Evolutionary conservation across 2,888 invertebrate species (phyloP).

Genomic region (Heliconius ethilla): DNA sequence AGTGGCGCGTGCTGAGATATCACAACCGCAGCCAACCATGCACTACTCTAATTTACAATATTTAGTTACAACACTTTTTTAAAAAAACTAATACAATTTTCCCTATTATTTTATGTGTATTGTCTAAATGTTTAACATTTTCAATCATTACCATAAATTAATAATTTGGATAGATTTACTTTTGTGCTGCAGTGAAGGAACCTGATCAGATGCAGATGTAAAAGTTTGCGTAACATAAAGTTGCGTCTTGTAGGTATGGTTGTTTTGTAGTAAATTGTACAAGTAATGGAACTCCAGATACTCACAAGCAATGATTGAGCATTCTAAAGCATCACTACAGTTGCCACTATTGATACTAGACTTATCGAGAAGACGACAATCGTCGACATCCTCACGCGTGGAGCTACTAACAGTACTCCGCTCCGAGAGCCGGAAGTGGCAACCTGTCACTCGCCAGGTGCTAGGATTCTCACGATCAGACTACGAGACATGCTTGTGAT

Average conservation of each 20-base stretch:
- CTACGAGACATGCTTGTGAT: slow-evolving; percentile 11
- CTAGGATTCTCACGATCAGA: slow-evolving; percentile 38
- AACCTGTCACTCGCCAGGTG: slow-evolving; percentile 32
- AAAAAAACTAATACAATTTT: neutral
- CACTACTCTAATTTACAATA: neutral
- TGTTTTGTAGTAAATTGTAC: no score
- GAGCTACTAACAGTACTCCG: slow-evolving; percentile 25
- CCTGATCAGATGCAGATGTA: no score
- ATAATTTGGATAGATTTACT: no score
- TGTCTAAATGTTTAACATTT: no score
- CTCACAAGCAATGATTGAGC: no score
- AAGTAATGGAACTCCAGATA: no score
- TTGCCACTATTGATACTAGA: slow-evolving; percentile 21
- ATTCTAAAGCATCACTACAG: neutral
- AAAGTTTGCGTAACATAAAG: no score
- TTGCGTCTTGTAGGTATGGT: no score
- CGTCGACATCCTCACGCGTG: slow-evolving; percentile 31
- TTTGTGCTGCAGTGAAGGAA: no score
- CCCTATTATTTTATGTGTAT: neutral
- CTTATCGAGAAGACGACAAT: slow-evolving; percentile 30
- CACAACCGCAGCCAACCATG: neutral
- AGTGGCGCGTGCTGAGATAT: slow-evolving; percentile 41
- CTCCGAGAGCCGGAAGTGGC: slow-evolving; percentile 30
- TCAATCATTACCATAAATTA: no score
- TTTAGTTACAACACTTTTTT: neutral